These are phyloP conservation scores for Branchipolynoe longqiensis DNA, from an alignment of 2,888 invertebrate species.

Conservation along the genomic window DNA sequence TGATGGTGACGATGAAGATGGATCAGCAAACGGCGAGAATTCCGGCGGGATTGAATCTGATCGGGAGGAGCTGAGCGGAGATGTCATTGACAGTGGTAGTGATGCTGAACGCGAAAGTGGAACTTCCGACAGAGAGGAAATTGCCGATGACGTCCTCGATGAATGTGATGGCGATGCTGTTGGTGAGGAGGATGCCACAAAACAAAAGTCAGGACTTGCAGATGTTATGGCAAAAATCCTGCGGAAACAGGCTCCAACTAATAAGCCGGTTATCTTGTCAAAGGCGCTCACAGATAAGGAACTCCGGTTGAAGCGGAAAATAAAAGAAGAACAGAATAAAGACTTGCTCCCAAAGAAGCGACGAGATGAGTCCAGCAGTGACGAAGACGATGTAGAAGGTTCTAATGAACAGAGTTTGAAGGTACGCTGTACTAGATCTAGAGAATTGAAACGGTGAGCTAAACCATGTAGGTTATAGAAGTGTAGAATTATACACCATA, in stretches of 20 bases:
- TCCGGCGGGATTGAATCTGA: too few species aligned
- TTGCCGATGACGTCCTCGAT: background rate
- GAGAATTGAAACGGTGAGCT: too few species aligned
- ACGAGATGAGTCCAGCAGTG: constrained; percentile 12
- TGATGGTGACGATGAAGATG: constrained; percentile 11
- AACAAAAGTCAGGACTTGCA: constrained; percentile 51
- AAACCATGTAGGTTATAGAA: too few species aligned
- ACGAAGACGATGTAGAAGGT: background rate
- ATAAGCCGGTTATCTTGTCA: constrained; percentile 83
- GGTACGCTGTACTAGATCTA: too few species aligned
- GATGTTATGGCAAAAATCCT: constrained; percentile 62
- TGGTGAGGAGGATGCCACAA: constrained; percentile 21
- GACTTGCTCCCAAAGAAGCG: constrained; percentile 24
- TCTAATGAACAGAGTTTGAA: constrained; percentile 24
- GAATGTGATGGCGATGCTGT: background rate
- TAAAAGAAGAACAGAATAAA: constrained; percentile 70
- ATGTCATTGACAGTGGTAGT: too few species aligned
- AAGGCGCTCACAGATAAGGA: constrained; percentile 85
- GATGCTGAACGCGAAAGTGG: constrained; percentile 1
- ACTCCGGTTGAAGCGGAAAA: constrained; percentile 81
- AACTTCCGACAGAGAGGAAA: constrained; percentile 5
- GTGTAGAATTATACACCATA: too few species aligned
- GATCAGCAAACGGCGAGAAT: too few species aligned
- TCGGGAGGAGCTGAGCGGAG: too few species aligned
- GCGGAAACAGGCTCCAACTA: constrained; percentile 33